phyloP scores from a whole-genome alignment of 2,113 vertebrate genomes.

The Maccullochella peelii region DNA sequence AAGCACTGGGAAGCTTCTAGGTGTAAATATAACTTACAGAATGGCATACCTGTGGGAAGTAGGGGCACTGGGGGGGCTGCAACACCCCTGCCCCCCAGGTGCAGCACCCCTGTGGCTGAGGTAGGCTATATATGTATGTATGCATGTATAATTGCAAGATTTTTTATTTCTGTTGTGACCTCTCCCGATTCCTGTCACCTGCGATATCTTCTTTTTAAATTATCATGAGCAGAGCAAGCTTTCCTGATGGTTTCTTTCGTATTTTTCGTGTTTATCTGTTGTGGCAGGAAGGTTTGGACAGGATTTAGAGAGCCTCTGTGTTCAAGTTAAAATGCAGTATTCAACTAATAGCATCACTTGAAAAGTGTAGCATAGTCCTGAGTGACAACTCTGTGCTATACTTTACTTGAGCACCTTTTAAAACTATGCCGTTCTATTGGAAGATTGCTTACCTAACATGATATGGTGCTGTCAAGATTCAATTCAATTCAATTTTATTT shows the following conservation, averaged over 20 bases:
- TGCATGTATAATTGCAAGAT: background rate
- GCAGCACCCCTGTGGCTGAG: background rate
- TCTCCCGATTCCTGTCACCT: background rate
- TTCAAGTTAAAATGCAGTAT: background rate
- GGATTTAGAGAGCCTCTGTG: slow-evolving; percentile 10
- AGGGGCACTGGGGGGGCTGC: background rate
- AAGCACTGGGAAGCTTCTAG: background rate
- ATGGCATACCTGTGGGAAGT: background rate
- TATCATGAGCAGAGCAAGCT: background rate
- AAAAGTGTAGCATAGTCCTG: background rate
- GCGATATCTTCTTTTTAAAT: slow-evolving; percentile 24
- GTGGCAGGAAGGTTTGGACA: slow-evolving; percentile 6
- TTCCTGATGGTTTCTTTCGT: background rate
- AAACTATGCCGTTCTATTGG: background rate
- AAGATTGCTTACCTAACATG: background rate
- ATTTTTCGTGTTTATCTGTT: background rate
- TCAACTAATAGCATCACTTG: background rate
- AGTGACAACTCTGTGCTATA: background rate
- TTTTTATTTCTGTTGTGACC: background rate
- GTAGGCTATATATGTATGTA: background rate
- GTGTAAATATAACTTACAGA: slow-evolving; percentile 16
- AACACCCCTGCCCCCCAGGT: background rate
- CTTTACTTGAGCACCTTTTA: background rate
- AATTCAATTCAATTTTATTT: too few species aligned
- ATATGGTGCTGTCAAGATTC: background rate